Conservation (phyloP, 2,113 vertebrate species). For the Sturnus vulgaris region DNA sequence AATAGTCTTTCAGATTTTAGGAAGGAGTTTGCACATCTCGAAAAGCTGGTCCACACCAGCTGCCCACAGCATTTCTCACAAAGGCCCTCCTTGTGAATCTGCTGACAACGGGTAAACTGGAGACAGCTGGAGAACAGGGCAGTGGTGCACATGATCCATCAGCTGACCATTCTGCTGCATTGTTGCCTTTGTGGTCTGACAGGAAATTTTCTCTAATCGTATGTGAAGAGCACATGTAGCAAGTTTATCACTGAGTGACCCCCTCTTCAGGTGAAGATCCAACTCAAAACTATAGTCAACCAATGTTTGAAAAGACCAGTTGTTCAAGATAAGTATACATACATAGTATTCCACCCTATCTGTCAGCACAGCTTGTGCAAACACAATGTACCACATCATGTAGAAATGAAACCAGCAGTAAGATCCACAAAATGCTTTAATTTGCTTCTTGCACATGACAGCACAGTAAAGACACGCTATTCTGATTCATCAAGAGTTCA, state of each 20-base stretch:
- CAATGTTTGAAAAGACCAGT: not conserved
- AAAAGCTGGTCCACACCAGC: not conserved
- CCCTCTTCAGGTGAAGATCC: not conserved
- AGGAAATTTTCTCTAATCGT: not conserved
- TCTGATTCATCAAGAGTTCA: not conserved
- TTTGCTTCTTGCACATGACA: constrained; percentile 8
- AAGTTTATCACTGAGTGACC: not conserved
- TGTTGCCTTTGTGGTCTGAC: not conserved
- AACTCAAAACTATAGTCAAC: not conserved
- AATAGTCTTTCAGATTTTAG: not conserved
- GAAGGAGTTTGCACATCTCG: not conserved
- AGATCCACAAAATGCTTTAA: not conserved
- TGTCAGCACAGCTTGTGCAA: constrained; percentile 15
- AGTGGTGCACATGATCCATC: not conserved
- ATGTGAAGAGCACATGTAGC: not conserved
- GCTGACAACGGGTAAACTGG: not conserved
- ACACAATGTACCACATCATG: not conserved
- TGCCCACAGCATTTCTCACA: not conserved
- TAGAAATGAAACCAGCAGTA: not conserved
- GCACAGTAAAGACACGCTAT: not conserved
- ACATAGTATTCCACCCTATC: not conserved
- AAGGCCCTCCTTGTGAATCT: not conserved
- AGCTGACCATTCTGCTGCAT: accelerated
- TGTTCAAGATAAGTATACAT: not conserved
- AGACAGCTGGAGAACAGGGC: not conserved